These are phyloP conservation scores for Aplysina aerophoba DNA, from an alignment of 37 sponge, comb jelly and placozoan genomes.

Conservation along the genomic window DNA sequence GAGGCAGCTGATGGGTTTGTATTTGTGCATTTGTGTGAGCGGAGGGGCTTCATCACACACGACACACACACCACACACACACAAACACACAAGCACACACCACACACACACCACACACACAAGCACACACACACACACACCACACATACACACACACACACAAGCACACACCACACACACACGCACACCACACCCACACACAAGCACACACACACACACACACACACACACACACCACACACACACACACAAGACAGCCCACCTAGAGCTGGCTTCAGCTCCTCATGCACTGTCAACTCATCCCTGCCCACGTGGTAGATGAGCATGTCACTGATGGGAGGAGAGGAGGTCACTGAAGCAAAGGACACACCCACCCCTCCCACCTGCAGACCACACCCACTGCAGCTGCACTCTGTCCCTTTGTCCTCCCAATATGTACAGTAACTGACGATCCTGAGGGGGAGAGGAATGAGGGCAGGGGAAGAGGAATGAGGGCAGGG, in stretches of 20 bases:
- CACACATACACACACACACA: no score
- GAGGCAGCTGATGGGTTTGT: constrained; percentile 50
- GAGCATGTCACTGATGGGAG: constrained; percentile 60
- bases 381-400: background rate
- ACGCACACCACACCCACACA: no score
- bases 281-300: constrained; percentile 18
- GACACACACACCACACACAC: background rate
- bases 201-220: background rate
- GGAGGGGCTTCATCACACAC: background rate
- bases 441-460: constrained; percentile 28
- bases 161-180: no score
- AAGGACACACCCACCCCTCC: background rate
- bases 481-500: background rate
- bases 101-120: no score
- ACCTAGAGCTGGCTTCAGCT: background rate
- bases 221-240: background rate
- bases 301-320: constrained; percentile 45
- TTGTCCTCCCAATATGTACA: constrained; percentile 70
- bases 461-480: background rate
- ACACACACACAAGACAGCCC: background rate
- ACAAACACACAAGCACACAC: no score
- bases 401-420: constrained; percentile 45
- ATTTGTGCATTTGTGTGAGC: no score
- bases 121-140: background rate
- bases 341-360: background rate